These are phyloP conservation scores for Hyles vespertilio DNA, from an alignment of 1,140 invertebrate species.

Conservation along the genomic window DNA sequence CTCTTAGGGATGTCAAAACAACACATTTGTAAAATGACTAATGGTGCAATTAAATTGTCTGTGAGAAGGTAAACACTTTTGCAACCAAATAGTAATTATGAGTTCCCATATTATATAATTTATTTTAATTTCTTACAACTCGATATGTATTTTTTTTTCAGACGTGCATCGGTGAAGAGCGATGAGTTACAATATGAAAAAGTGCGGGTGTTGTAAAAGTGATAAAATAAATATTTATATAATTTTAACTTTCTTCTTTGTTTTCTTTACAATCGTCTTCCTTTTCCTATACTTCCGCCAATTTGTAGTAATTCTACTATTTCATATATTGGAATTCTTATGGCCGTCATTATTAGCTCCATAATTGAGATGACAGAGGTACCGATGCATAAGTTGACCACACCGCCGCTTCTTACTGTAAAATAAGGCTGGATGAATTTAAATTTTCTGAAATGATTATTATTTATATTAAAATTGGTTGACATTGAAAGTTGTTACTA, in stretches of 20 bases:
- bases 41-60: too few species aligned
- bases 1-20: too few species aligned
- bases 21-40: too few species aligned
- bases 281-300: slow-evolving; percentile 13
- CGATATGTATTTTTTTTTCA: too few species aligned
- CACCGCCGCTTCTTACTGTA: slow-evolving; percentile 57
- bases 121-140: too few species aligned
- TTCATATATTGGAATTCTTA: slow-evolving; percentile 31
- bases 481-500: too few species aligned
- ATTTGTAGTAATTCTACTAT: slow-evolving; percentile 16
- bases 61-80: too few species aligned
- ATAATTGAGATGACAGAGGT: slow-evolving; percentile 55
- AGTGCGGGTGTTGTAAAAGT: neutral
- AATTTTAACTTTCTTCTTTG: slow-evolving; percentile 20
- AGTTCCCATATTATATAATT: too few species aligned
- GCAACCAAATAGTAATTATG: too few species aligned
- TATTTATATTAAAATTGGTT: neutral
- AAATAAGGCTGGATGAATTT: slow-evolving; percentile 14
- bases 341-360: slow-evolving; percentile 36
- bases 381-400: slow-evolving; percentile 56
- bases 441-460: neutral
- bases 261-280: slow-evolving; percentile 12
- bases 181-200: too few species aligned
- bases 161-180: too few species aligned
- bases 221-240: slow-evolving; percentile 4